These are phyloP conservation scores for Seriola dumerili DNA, from an alignment of 2,113 vertebrate genomes.

Conservation along the genomic window DNA sequence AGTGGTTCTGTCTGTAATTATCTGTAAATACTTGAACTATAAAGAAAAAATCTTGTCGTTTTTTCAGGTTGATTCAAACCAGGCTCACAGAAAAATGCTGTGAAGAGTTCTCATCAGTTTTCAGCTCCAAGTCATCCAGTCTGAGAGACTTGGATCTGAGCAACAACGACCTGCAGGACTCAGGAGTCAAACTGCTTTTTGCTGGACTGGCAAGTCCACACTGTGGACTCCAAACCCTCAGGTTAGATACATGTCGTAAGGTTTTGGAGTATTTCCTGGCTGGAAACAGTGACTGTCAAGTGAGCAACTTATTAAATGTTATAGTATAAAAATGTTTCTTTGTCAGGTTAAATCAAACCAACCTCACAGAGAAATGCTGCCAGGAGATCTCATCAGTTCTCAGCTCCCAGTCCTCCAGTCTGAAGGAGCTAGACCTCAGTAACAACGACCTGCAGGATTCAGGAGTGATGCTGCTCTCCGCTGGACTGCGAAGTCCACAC, in stretches of 20 bases:
- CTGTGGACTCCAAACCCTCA: neutral
- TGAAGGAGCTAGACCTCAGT: slow-evolving; percentile 2
- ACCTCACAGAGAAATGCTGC: slow-evolving; percentile 17
- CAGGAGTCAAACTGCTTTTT: neutral
- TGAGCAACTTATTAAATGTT: too few relatives aligned
- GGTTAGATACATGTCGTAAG: neutral
- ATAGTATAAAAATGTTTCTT: neutral
- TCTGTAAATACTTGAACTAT: too few relatives aligned
- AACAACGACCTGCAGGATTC: slow-evolving; percentile 8
- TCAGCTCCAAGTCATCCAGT: neutral
- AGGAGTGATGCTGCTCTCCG: neutral
- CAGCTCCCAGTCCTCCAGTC: slow-evolving; percentile 9
- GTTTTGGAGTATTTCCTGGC: too few relatives aligned
- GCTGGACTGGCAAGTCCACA: neutral
- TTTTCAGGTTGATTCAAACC: neutral
- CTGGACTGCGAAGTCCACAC: neutral
- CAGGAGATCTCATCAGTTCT: slow-evolving; percentile 6
- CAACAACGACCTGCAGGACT: slow-evolving; percentile 6
- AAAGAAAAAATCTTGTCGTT: neutral
- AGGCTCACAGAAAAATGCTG: slow-evolving; percentile 37
- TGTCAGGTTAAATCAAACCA: slow-evolving; percentile 14
- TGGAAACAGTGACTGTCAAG: too few relatives aligned
- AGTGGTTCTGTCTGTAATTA: too few relatives aligned
- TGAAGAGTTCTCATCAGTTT: neutral
- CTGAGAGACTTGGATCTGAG: slow-evolving; percentile 8